phyloP scores from a whole-genome alignment of 1,140 invertebrate genomes.

The Olivierus martensii region DNA sequence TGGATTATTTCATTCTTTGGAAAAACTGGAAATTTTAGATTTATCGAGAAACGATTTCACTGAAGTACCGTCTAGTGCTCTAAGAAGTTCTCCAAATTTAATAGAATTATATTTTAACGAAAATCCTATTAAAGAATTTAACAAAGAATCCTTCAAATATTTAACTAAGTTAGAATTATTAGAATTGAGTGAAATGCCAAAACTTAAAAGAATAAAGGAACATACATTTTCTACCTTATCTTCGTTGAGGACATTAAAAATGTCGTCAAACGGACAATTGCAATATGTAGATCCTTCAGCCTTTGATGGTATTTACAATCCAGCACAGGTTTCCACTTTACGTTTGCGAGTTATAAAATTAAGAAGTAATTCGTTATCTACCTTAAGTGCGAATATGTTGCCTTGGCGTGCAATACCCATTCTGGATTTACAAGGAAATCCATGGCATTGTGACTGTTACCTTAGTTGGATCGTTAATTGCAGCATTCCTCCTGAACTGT shows the following conservation, averaged over 20 bases:
- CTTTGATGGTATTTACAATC: constrained; percentile 15
- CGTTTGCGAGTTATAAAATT: constrained; percentile 11
- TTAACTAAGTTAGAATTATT: constrained; percentile 10
- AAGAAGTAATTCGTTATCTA: not conserved
- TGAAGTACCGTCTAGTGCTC: constrained; percentile 12
- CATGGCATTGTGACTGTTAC: constrained; percentile 19
- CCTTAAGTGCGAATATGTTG: not conserved
- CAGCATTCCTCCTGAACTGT: constrained; percentile 1
- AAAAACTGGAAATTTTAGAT: constrained; percentile 15
- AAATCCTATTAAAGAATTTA: constrained; percentile 12
- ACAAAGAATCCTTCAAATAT: constrained; percentile 12
- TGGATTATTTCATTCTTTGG: constrained; percentile 8
- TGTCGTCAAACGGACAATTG: constrained; percentile 12
- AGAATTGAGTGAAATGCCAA: constrained; percentile 11
- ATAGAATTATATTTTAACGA: constrained; percentile 9
- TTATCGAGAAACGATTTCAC: constrained; percentile 17
- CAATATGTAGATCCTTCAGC: constrained; percentile 4
- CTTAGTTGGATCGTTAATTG: constrained; percentile 18
- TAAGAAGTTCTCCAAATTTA: constrained; percentile 9
- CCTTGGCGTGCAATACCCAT: constrained; percentile 4
- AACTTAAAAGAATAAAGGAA: constrained; percentile 7
- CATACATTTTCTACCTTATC: constrained; percentile 13
- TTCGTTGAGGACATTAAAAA: constrained; percentile 3
- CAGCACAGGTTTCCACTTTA: not conserved
- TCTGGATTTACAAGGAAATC: constrained; percentile 19